These are phyloP conservation scores for Myiotriccus ornatus DNA, from an alignment of 2,797 vertebrate species.

Conservation along the genomic window DNA sequence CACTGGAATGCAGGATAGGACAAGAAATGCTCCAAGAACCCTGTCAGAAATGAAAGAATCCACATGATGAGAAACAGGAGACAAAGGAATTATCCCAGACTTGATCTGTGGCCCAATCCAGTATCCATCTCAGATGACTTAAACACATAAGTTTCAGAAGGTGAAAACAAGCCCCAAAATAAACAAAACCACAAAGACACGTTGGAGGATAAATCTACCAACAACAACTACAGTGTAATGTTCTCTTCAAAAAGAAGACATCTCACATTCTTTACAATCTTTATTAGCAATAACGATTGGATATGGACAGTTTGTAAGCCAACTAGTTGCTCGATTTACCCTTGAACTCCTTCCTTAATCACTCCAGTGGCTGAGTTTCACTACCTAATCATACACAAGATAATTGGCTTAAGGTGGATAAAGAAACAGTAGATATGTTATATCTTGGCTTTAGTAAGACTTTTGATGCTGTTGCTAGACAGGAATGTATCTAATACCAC, in stretches of 20 bases:
- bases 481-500: neutral
- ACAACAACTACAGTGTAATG: neutral
- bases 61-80: neutral
- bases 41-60: neutral
- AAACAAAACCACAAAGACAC: neutral
- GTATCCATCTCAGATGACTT: neutral
- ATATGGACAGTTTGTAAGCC: neutral
- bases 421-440: neutral
- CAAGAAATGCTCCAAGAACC: neutral
- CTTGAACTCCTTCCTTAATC: neutral
- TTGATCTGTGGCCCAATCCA: neutral
- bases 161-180: neutral
- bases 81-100: neutral
- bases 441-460: neutral
- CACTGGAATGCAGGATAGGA: neutral
- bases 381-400: neutral
- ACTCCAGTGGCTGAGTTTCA: neutral
- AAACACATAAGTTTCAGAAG: neutral
- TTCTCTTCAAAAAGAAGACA: neutral
- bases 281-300: neutral
- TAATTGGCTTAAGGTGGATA: neutral
- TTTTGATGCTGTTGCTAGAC: neutral
- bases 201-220: neutral
- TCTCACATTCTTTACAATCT: neutral
- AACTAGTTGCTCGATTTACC: neutral